phyloP scores from a whole-genome alignment of 2,888 invertebrate species.

The Panorpa germanica region DNA sequence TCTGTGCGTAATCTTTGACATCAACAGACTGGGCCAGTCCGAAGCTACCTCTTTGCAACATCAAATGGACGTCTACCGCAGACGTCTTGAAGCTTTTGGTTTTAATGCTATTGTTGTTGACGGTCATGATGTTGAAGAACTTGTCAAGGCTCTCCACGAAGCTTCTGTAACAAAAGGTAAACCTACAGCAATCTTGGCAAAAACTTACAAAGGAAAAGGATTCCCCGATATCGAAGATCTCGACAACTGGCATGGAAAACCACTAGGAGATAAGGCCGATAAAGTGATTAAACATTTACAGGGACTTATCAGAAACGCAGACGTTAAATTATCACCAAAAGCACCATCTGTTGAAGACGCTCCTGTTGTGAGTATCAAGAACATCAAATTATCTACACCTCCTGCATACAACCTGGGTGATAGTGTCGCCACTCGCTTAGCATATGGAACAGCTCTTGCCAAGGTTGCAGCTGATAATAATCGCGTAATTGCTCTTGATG shows the following conservation, averaged over 20 bases:
- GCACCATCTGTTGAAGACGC: slow-evolving; percentile 46
- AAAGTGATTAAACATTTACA: slow-evolving; percentile 46
- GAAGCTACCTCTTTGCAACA: slow-evolving; percentile 90
- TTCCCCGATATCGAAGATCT: slow-evolving; percentile 81
- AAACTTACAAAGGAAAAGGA: slow-evolving; percentile 87
- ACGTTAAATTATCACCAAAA: slow-evolving; percentile 36
- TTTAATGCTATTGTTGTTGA: slow-evolving; percentile 83
- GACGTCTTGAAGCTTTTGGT: slow-evolving; percentile 77
- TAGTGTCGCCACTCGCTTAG: slow-evolving; percentile 69
- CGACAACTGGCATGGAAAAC: slow-evolving; percentile 97
- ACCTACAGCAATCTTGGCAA: slow-evolving; percentile 87
- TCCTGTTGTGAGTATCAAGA: slow-evolving; percentile 50
- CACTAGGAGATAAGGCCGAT: slow-evolving; percentile 67
- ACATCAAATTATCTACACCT: slow-evolving; percentile 53
- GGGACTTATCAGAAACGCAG: slow-evolving; percentile 44
- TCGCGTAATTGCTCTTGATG: slow-evolving; percentile 87
- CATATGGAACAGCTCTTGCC: slow-evolving; percentile 86
- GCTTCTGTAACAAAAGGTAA: slow-evolving; percentile 53
- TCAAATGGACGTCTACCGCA: slow-evolving; percentile 64
- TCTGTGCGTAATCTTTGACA: slow-evolving; percentile 89
- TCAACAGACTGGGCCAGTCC: slow-evolving; percentile 94
- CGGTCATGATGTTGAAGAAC: slow-evolving; percentile 86
- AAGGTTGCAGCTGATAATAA: slow-evolving; percentile 60
- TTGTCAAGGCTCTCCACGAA: slow-evolving; percentile 75
- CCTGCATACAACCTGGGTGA: slow-evolving; percentile 69